Evolutionary conservation across 2,888 invertebrate genomes (phyloP), one percentile per base, ranked within the genome.

Genomic region (Synergus gifuensis): DNA sequence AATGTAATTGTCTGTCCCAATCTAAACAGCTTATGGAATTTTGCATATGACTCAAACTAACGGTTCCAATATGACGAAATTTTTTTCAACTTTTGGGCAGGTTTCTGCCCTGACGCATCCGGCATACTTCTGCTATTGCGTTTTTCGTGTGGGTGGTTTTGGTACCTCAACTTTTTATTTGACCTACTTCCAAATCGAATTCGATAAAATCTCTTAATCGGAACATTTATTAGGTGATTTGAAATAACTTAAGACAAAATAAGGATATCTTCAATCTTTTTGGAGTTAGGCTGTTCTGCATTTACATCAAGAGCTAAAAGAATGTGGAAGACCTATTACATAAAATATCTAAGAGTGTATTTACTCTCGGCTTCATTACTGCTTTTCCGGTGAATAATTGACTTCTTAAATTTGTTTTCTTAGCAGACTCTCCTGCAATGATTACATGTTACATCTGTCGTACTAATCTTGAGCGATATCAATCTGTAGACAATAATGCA

Each of bases 401-500:
- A 28, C 28, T 62, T 62, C 22, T 28, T 9, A 62, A 28, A 62
- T 62, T 28, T 62, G 12, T 28, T 62, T 62, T 62, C 12, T 28
- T 28, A 62, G 1, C 28, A 62, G 28, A 62, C 18, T 28, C 28
- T 62, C 14, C 62, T 62, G 22, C 4, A 28, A 18, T 66, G 40
- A 66, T 42, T 40, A 42, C 11, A 44, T 42, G 4, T 42, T 66
- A 40, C 64, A 64, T 60, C 22, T 60, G 14, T 28, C 28, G 28
- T 66, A 66, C n/a, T 18, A 18, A 8, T 18, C 40, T 40, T 18
- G 11, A 66, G 8, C 42, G 64, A 36, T n/a, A 36, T 11, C 40
- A 66, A 66, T 66, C n/a, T 66, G 40, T 40, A n/a, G 66, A 42
- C 3, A 40, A 42, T 66, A 40, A 42, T 40, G 42, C 18, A 66